Evolutionary conservation across 1,140 invertebrate species (phyloP), one percentile per base, ranked within the genome.

Genomic region (Ceratitis capitata): DNA sequence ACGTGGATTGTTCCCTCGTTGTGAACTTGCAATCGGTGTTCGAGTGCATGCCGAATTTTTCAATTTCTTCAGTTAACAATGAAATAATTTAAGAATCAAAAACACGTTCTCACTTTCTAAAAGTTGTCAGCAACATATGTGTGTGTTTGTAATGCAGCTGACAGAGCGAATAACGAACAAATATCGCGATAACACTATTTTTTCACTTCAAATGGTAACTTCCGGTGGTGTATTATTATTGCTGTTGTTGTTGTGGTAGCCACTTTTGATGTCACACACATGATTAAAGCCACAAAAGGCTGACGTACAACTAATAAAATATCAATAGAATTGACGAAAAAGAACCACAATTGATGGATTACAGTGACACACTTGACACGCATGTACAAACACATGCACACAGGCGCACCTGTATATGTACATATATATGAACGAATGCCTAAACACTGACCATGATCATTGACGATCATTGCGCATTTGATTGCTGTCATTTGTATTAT

Each of bases 401-500:
- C 39, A 47, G 7, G 45, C 39, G 45, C 69, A 26, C n/a, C 2
- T 26, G 12, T 7, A 61, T 26, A 61, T 7, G 2, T 1, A n/a
- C 29, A 35, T 42, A 39, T 4, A 74, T 14, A 42, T 61, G 10
- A 6, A 69, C 61, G 39, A 19, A 69, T 35, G 5, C 9, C 61
- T 35, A 69, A 14, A 19, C 32, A 35, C n/a, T n/a, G 23, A 19
- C 42, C 19, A 12, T 74, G 64, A 74, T 35, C 64, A 35, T 74
- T 19, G 35, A 9, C 69, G 39, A 78, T 78, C 69, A 4, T 45
- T 78, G 69, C n/a, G 69, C 69, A 47, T 78, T 78, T 78, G 69
- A 78, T 78, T 78, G 69, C 69, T 78, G 69, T 78, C 69, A 78
- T 78, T 78, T 78, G 69, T 78, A 78, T 78, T 78, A 78, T 78